Base-by-base conservation (phyloP, 1,140 invertebrate genomes). In the Drosophila aff. region DNA sequence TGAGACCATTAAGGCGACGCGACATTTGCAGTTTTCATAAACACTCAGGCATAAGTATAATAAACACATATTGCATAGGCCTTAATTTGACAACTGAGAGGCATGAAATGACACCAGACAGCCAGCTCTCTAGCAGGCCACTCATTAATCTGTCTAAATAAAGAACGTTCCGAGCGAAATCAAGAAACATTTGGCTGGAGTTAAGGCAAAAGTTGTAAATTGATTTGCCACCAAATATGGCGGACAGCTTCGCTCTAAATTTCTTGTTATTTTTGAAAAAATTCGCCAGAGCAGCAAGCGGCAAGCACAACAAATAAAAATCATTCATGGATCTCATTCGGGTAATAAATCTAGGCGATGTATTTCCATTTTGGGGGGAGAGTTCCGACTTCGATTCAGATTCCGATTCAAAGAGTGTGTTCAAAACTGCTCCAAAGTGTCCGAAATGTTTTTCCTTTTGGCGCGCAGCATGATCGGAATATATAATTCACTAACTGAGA, bases 31-130 rank as follows among this genome's bases (percentile, higher is more conserved):
- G 74, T 76, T 76, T 67, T 36, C 5, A 40, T 57, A 55, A n/a
- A 63, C 47, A 60, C 21, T 60, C 62, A 28, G 52, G 28, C 60
- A 66, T 66, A 76, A 50, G 40, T 75, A 60, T 67, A 84, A 77
- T 67, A 55, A 50, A 63, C 59, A 79, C 66, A 79, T 50, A 63
- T 55, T 66, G 76, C 73, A 74, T 69, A 53, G 85, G 63, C 60
- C 76, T 81, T 89, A 81, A 90, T 90, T 89, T 89, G 84, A 90
- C 85, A 89, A 84, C 78, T 89, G 84, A 90, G 77, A 89, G 72
- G 81, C 81, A 80, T 84, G 47, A 81, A 90, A 90, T 76, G 84
- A 83, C 76, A 87, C 66, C 63, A 76, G 65, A 71, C 58, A 64
- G 65, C 65, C 52, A 63, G 61, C 38, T 50, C 55, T 50, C 64